phyloP scores from a whole-genome alignment of 2,113 vertebrate species.

The Felis chaus region DNA sequence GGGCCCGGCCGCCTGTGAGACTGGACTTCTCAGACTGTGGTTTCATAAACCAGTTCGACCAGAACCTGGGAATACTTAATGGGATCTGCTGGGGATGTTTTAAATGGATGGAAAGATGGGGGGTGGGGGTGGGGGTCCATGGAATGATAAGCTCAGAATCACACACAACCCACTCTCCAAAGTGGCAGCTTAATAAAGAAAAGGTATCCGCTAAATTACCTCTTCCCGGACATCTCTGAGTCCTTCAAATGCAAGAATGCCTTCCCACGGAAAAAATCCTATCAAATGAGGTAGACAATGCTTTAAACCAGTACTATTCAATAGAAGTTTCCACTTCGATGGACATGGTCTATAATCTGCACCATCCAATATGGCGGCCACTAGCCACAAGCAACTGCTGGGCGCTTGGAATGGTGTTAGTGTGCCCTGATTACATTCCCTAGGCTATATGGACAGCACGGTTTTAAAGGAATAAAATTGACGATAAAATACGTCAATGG shows the following conservation, averaged over 20 bases:
- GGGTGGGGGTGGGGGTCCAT: accelerated
- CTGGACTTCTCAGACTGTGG: conserved; percentile 72
- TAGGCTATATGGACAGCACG: too few species aligned
- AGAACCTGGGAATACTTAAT: conserved; percentile 55
- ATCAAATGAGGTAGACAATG: too few species aligned
- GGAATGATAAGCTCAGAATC: not conserved
- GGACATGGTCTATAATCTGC: not conserved
- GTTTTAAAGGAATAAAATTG: not conserved
- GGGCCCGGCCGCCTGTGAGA: conserved; percentile 73
- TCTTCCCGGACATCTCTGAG: not conserved
- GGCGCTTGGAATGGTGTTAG: not conserved
- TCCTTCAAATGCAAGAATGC: not conserved
- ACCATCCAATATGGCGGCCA: accelerated
- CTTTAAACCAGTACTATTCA: not conserved
- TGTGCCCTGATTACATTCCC: too few species aligned
- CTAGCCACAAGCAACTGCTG: not conserved
- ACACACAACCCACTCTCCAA: accelerated
- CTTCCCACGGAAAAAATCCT: not conserved
- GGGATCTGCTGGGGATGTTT: not conserved
- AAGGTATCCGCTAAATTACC: not conserved
- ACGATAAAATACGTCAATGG: not conserved
- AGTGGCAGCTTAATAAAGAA: not conserved
- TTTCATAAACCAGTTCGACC: conserved; percentile 77
- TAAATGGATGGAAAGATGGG: not conserved
- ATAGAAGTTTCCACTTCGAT: not conserved